These are phyloP conservation scores for Eledone cirrhosa DNA, from an alignment of 2,888 invertebrate genomes.

Conservation along the genomic window DNA sequence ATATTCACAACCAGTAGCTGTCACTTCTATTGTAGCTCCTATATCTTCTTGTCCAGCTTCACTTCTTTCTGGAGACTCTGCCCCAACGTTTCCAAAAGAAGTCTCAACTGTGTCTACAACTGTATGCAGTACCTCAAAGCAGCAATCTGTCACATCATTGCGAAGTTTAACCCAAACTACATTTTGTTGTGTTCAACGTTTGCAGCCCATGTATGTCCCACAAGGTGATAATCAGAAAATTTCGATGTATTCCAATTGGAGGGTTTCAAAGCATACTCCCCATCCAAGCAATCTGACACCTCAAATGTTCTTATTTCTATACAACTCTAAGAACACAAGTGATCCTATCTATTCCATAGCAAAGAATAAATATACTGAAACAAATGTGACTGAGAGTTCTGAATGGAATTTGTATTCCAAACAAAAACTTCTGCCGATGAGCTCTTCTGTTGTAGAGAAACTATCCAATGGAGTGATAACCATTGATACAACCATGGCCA, in stretches of 20 bases:
- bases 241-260: conserved; percentile 96
- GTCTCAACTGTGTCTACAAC: too few species aligned
- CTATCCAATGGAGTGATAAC: conserved; percentile 4
- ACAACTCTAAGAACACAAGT: conserved; percentile 48
- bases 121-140: conserved; percentile 24
- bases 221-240: conserved; percentile 77
- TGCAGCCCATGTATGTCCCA: conserved; percentile 90
- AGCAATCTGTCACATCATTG: conserved; percentile 57
- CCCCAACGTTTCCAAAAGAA: too few species aligned
- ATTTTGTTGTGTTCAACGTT: conserved; percentile 91
- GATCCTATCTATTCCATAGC: conserved; percentile 50
- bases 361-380: conserved; percentile 31
- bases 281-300: conserved; percentile 77
- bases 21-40: too few species aligned
- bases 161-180: conserved; percentile 69
- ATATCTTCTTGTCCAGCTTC: too few species aligned
- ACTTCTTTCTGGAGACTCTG: too few species aligned
- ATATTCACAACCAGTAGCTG: too few species aligned
- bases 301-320: conserved; percentile 52
- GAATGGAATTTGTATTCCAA: not conserved
- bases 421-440: not conserved
- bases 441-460: conserved; percentile 21
- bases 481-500: conserved; percentile 11
- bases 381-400: not conserved
- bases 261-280: conserved; percentile 58